Base-by-base conservation (phyloP, 1,140 invertebrate species). In the Camponotus vicinus region DNA sequence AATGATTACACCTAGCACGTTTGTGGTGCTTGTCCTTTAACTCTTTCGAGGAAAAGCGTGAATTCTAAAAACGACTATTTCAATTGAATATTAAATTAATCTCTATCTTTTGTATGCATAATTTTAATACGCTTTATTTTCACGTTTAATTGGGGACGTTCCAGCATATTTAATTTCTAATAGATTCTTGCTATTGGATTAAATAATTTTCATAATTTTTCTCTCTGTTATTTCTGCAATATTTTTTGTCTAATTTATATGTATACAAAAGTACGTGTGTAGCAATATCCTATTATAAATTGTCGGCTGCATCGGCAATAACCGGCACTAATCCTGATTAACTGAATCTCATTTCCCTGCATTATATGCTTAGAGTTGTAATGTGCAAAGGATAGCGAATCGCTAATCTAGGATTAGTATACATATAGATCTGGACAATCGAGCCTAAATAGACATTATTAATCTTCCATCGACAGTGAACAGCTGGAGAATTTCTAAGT, bases 401-500 rank as follows among this genome's bases (percentile, higher is more conserved):
- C 37, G 27, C 40, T 75, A 73, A 73, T 83, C 32, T 49, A 73
- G 55, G 79, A 73, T 83, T 61, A 61, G 27, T 83, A 27, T 61
- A 80, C 34, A 70, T 61, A 82, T 27, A 32, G 55, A 9, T 8
- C 27, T 37, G 21, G 13, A 27, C 45, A 27, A 52, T 75, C n/a
- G 45, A 37, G 13, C 32, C 15, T 83, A 73, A 83, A 73, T 73
- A 45, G 55, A 75, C 57, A 61, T 4, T 61, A 83, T 83, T 83
- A 83, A 73, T 83, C 18, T 82, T 82, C 27, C 27, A 82, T 82
- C 18, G 69, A 42, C 49, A 27, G 55, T 34, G 49, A 55, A 57
- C 70, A 71, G 27, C 45, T 61, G 40, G 79, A n/a, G 18, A 61
- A 73, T 82, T 40, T 69, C 52, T 69, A 37, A 37, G 7, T 4